A percentile compares a stretch with the other conserved stretches of the same genome.
Conservation (phyloP, 1,140 invertebrate species). For the Lepidurus arcticus region DNA sequence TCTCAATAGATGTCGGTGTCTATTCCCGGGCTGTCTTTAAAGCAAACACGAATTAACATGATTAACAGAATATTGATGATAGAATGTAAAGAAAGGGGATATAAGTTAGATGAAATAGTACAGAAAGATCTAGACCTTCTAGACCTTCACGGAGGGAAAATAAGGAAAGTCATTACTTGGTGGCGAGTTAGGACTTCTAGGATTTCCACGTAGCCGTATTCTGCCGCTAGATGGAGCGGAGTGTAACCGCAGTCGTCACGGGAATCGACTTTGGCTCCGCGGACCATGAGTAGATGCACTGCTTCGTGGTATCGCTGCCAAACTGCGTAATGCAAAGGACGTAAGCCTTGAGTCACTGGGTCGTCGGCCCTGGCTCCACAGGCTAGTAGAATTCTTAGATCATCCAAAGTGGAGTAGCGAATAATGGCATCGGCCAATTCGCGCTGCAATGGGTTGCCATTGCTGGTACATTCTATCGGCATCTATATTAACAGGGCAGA, state of each 20-base stretch:
- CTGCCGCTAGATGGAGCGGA: conserved; percentile 39
- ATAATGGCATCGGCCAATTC: conserved; percentile 85
- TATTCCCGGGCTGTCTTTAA: no score
- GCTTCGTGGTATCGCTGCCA: conserved; percentile 78
- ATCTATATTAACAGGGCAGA: conserved; percentile 43
- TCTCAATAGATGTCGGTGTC: no score
- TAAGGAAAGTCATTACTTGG: conserved; percentile 31
- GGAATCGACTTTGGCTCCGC: conserved; percentile 64
- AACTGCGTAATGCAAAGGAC: conserved; percentile 85
- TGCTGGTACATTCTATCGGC: conserved; percentile 64
- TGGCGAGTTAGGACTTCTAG: conserved; percentile 37
- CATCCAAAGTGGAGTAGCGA: conserved; percentile 74
- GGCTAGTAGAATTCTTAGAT: conserved; percentile 74
- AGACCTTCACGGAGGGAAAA: no score
- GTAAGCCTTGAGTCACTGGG: conserved; percentile 55
- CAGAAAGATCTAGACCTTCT: no score
- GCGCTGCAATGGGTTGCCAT: conserved; percentile 62
- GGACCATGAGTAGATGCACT: conserved; percentile 64
- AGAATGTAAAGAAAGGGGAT: no score
- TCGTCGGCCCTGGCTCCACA: conserved; percentile 71
- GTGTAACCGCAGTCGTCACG: conserved; percentile 35
- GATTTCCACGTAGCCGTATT: conserved; percentile 41
- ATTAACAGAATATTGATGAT: no score
- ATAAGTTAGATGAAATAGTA: no score
- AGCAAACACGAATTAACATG: no score